Evolutionary conservation across 37 sponge, comb jelly and placozoan genomes (phyloP), one percentile per base, ranked within the genome.

Genomic region (Theonella swinhoei): DNA sequence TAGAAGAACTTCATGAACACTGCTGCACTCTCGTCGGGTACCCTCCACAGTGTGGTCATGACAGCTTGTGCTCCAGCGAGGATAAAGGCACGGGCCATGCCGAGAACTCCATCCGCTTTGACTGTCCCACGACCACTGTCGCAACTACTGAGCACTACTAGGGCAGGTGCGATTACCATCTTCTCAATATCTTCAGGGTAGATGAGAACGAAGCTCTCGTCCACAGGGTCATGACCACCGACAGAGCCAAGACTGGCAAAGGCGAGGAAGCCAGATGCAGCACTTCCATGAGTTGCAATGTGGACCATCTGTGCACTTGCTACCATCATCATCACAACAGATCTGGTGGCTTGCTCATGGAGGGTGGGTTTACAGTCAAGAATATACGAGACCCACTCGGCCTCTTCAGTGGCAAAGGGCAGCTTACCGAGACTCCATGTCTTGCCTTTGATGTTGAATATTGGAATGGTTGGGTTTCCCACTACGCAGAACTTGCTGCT

Each of bases 1-100:
- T 95, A 95, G 88, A 95, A 92, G 66, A 89, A 92, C 54, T 83
- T 42, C 93, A 95, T 95, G 77, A 95, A 92, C 60, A 75, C 72
- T 22, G 75, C 42, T 24, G 96, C 90, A 76, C 80, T 79, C 70
- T 92, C 87, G 78, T 95, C 96, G 0, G 93, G 96, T 5, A 95
- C 88, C 29, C 93, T 38, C 89, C 93, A 87, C 4, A 92, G 82
- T 36, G 90, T 77, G 22, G 93, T 91, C 11, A 95, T 70, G 0
- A 95, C 96, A 23, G 90, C 58, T 42, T 87, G 88, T 39, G 96
- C 96, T 40, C 96, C 96, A 4, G 96, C 96, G 7, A 89, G 62
- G 37, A 95, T 79, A 43, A 95, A 92, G 2, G 93, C 90, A 35
- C 93, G 77, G 17, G 90, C 93, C 75, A 92, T 86, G 0, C 93